These are phyloP conservation scores for Drosophila quasianomalipes DNA, from an alignment of 2,888 invertebrate species.

Conservation along the genomic window DNA sequence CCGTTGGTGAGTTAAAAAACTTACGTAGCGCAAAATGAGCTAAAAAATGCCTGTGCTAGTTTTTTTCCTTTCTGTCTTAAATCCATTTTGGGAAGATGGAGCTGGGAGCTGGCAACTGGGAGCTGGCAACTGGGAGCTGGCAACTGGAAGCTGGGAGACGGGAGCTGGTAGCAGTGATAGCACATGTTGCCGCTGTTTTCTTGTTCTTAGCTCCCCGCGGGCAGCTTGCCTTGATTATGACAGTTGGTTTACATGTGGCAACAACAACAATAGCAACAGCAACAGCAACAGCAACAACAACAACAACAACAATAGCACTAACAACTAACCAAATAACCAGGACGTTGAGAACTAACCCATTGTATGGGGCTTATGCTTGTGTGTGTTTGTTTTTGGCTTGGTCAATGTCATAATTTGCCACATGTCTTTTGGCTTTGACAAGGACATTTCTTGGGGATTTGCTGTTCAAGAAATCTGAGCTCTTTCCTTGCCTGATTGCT, in stretches of 20 bases:
- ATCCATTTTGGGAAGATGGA: conserved; percentile 16
- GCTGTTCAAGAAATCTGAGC: conserved; percentile 33
- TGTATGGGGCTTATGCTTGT: conserved; percentile 39
- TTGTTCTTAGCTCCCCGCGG: conserved; percentile 61
- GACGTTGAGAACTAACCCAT: conserved; percentile 40
- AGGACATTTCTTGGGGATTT: conserved; percentile 64
- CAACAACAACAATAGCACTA: conserved; percentile 18
- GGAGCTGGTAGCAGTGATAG: conserved; percentile 33
- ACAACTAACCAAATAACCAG: conserved; percentile 24
- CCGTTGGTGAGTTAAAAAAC: conserved; percentile 7
- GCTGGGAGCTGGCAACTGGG: background rate
- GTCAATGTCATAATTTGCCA: conserved; percentile 73
- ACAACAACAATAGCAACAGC: conserved; percentile 32
- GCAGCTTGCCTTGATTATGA: conserved; percentile 76
- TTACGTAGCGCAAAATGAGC: conserved; percentile 27
- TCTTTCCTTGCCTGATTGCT: conserved; percentile 51
- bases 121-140: background rate
- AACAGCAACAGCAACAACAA: conserved; percentile 13
- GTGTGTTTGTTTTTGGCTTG: conserved; percentile 34
- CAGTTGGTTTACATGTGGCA: conserved; percentile 68
- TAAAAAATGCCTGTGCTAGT: conserved; percentile 26
- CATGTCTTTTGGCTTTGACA: conserved; percentile 58
- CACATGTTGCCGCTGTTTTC: conserved; percentile 58
- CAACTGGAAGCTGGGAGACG: background rate
- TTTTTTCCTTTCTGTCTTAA: conserved; percentile 10